Conservation (phyloP, 2,797 vertebrate genomes). For the Parauchenoglanis ngamensis region DNA sequence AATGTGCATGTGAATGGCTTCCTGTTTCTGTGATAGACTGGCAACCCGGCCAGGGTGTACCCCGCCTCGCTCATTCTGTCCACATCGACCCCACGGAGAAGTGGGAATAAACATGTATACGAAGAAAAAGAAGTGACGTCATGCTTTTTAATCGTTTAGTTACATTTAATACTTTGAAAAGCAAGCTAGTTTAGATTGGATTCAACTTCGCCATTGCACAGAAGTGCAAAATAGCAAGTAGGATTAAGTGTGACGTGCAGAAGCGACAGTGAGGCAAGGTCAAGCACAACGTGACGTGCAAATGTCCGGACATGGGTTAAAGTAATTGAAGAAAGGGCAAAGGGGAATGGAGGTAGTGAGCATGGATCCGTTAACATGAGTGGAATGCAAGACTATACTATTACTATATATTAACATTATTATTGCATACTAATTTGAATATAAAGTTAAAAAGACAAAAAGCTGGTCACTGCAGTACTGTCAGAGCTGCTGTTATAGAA, state of each 20-base stretch:
- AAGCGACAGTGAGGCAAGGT: background rate
- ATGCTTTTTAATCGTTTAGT: background rate
- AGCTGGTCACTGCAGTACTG: no score
- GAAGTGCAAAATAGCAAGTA: background rate
- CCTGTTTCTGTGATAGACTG: no score
- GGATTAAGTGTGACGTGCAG: background rate
- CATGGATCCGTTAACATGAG: background rate
- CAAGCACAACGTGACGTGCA: background rate
- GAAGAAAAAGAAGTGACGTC: background rate
- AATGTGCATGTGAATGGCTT: no score
- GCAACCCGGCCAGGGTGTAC: no score
- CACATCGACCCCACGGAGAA: no score
- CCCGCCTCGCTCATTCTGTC: no score
- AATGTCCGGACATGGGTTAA: background rate
- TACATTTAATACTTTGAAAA: background rate
- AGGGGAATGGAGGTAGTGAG: background rate
- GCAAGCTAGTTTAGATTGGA: background rate
- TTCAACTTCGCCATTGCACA: background rate
- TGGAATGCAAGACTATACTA: background rate
- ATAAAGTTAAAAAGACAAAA: no score
- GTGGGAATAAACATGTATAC: no score
- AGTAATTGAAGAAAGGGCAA: background rate
- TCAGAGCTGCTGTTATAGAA: no score
- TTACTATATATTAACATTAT: background rate
- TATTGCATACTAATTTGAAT: background rate